Evolutionary conservation across 2,888 invertebrate genomes (phyloP).

Genomic region (Busseola fusca): DNA sequence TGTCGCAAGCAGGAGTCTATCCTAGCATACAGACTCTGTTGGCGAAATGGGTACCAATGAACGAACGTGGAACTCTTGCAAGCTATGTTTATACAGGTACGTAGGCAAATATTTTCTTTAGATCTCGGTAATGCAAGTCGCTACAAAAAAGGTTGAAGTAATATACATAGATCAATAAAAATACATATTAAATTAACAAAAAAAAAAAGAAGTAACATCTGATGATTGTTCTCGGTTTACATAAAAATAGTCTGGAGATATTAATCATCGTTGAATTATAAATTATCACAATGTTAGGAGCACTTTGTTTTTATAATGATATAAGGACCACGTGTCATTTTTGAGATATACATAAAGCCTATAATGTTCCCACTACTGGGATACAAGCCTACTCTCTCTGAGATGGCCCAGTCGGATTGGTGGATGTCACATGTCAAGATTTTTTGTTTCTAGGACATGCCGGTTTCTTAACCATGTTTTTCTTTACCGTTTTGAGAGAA

Average conservation of each 20-base stretch:
- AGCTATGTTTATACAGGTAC: constrained; percentile 85
- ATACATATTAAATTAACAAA: background rate
- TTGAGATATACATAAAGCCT: background rate
- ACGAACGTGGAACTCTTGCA: constrained; percentile 89
- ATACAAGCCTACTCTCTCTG: background rate
- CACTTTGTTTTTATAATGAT: background rate
- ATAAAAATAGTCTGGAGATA: background rate
- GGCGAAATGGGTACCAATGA: constrained; percentile 91
- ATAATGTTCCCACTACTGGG: background rate
- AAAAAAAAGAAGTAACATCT: background rate
- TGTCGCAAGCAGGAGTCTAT: constrained; percentile 91
- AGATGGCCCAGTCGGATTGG: no score
- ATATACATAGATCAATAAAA: background rate
- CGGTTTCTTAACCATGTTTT: background rate
- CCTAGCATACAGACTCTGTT: constrained; percentile 91
- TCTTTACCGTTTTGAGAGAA: background rate
- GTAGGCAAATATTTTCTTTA: background rate
- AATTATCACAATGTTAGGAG: background rate
- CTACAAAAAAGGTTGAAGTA: background rate
- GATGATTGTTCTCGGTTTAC: background rate
- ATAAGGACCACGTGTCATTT: constrained; percentile 8
- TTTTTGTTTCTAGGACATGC: background rate
- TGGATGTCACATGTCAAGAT: background rate
- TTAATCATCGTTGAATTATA: background rate
- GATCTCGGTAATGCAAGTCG: background rate